These are phyloP conservation scores for Mandrillus leucophaeus DNA, from an alignment of 2,113 vertebrate species.

Conservation along the genomic window DNA sequence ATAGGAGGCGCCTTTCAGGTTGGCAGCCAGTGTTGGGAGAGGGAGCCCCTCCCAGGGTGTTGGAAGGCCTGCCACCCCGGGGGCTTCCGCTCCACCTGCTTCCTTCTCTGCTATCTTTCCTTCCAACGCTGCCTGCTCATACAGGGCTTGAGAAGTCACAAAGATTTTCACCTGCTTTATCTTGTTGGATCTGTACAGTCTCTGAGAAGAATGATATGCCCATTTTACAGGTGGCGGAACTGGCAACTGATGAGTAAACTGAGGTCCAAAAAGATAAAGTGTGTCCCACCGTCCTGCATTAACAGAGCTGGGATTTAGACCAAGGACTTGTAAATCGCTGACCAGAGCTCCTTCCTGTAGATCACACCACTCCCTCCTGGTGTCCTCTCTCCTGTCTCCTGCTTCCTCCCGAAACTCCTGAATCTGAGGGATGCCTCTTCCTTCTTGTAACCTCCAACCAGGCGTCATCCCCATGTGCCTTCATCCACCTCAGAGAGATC, in stretches of 20 bases:
- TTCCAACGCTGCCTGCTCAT: rapidly evolving
- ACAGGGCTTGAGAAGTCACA: neutral
- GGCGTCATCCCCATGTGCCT: neutral
- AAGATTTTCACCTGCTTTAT: neutral
- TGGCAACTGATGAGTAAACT: neutral
- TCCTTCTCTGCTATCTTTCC: neutral
- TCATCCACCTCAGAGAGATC: neutral
- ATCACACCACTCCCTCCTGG: neutral
- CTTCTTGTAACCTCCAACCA: neutral
- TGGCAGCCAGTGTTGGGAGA: neutral
- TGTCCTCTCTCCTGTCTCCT: neutral
- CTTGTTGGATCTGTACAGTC: neutral
- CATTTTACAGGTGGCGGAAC: neutral
- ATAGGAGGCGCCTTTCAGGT: neutral
- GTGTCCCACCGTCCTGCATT: neutral
- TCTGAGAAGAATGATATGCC: neutral
- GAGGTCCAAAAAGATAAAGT: neutral
- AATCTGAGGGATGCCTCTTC: neutral
- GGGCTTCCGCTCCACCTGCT: rapidly evolving
- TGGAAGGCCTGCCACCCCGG: rapidly evolving
- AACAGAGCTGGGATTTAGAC: neutral
- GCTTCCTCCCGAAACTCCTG: neutral
- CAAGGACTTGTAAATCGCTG: neutral
- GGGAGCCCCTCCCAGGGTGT: neutral
- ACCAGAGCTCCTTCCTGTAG: neutral